These are phyloP conservation scores for Drosophila repleta DNA, from an alignment of 1,140 invertebrate species.

Conservation along the genomic window DNA sequence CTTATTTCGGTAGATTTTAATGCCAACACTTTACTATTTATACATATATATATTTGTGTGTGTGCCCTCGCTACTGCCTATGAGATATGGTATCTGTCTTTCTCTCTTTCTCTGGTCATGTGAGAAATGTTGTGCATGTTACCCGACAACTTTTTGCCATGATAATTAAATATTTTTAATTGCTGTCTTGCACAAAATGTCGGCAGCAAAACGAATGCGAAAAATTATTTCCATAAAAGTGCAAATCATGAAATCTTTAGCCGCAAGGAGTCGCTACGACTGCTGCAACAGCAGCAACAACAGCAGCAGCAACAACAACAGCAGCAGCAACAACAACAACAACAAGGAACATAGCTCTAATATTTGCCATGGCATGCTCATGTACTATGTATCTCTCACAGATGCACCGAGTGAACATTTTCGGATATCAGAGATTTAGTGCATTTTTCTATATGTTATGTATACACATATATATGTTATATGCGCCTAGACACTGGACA, in stretches of 20 bases:
- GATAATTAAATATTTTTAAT: constrained; percentile 83
- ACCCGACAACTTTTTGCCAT: constrained; percentile 76
- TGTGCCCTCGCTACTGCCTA: constrained; percentile 18
- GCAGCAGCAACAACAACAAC: constrained; percentile 23
- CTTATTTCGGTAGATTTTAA: constrained; percentile 69
- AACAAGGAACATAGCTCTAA: constrained; percentile 73
- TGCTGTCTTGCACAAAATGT: constrained; percentile 79
- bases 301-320: not conserved
- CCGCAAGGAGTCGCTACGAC: constrained; percentile 28
- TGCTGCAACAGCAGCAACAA: constrained; percentile 22
- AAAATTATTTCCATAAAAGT: constrained; percentile 82
- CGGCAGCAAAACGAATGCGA: constrained; percentile 50
- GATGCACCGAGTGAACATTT: constrained; percentile 69
- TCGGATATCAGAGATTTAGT: constrained; percentile 80
- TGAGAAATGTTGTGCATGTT: constrained; percentile 81
- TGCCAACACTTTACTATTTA: constrained; percentile 28
- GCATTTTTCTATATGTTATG: constrained; percentile 53
- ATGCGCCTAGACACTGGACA: constrained; percentile 46
- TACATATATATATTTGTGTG: not conserved
- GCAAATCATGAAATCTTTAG: constrained; percentile 80
- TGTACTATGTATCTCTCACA: constrained; percentile 68
- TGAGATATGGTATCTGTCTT: constrained; percentile 26
- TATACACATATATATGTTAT: constrained; percentile 17
- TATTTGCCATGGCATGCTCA: constrained; percentile 70
- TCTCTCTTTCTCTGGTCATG: constrained; percentile 43